Conservation (phyloP, 2,113 vertebrate species). For the Mesitornis unicolor region DNA sequence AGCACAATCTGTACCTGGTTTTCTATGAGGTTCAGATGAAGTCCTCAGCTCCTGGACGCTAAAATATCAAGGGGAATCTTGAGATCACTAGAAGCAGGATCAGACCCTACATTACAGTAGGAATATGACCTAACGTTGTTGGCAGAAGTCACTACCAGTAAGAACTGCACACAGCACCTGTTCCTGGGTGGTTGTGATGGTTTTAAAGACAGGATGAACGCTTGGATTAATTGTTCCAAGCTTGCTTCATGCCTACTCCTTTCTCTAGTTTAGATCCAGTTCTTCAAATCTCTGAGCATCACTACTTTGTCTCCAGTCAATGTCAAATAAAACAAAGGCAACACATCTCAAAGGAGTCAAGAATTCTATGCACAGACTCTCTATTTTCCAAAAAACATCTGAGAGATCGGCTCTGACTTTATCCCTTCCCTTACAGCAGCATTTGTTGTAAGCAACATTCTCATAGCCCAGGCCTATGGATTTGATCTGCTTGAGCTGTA, state of each 20-base stretch:
- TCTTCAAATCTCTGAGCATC: not conserved
- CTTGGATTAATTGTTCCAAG: not conserved
- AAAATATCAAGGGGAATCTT: not conserved
- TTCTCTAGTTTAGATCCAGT: not conserved
- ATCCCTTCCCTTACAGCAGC: not conserved
- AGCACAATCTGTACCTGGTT: not conserved
- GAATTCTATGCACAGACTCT: not conserved
- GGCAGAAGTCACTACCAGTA: not conserved
- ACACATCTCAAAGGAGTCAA: not conserved
- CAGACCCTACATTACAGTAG: not conserved
- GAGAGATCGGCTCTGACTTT: not conserved
- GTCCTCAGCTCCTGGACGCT: not conserved
- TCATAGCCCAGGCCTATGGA: not conserved
- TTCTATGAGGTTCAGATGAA: not conserved
- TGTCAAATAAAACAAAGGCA: not conserved
- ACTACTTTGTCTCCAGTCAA: not conserved
- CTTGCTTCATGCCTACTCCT: not conserved
- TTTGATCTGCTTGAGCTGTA: not conserved
- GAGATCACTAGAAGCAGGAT: not conserved
- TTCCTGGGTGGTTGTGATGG: not conserved
- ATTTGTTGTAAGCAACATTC: not conserved
- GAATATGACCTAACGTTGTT: not conserved
- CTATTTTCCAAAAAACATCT: not conserved
- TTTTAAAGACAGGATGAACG: not conserved
- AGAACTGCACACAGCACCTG: not conserved